Conservation (phyloP, 1,140 invertebrate genomes). For the Acromyrmex charruanus region DNA sequence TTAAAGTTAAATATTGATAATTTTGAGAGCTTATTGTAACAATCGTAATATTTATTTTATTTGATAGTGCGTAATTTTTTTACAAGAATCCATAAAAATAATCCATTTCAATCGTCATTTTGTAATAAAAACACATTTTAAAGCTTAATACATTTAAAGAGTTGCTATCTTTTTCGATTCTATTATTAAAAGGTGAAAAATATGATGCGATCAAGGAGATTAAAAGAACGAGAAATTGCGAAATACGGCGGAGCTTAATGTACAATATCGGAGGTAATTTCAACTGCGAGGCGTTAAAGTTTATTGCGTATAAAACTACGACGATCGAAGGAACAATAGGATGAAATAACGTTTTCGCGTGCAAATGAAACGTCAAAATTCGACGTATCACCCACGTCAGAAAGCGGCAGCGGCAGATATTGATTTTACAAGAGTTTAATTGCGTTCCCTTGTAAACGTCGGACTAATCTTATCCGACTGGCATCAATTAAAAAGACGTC, state of each 20-base stretch:
- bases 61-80: background rate
- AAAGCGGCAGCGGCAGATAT: slow-evolving; percentile 36
- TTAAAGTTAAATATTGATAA: background rate
- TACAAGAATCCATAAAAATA: background rate
- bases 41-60: background rate
- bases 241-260: slow-evolving; percentile 27
- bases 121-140: background rate
- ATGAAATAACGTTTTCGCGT: slow-evolving; percentile 38
- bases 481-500: slow-evolving; percentile 45
- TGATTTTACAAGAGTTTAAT: slow-evolving; percentile 60
- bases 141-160: background rate
- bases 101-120: background rate
- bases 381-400: slow-evolving; percentile 17
- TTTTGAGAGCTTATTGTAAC: background rate
- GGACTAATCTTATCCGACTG: slow-evolving; percentile 53
- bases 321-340: background rate
- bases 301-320: slow-evolving; percentile 44
- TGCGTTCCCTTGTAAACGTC: slow-evolving; percentile 47
- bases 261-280: slow-evolving; percentile 47
- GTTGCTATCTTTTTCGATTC: background rate
- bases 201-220: slow-evolving; percentile 9
- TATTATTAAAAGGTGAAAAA: slow-evolving; percentile 14
- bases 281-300: slow-evolving; percentile 36
- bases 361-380: slow-evolving; percentile 55
- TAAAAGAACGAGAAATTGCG: slow-evolving; percentile 24